Evolutionary conservation across 1,140 invertebrate genomes (phyloP).

Genomic region (Lepidurus arcticus): DNA sequence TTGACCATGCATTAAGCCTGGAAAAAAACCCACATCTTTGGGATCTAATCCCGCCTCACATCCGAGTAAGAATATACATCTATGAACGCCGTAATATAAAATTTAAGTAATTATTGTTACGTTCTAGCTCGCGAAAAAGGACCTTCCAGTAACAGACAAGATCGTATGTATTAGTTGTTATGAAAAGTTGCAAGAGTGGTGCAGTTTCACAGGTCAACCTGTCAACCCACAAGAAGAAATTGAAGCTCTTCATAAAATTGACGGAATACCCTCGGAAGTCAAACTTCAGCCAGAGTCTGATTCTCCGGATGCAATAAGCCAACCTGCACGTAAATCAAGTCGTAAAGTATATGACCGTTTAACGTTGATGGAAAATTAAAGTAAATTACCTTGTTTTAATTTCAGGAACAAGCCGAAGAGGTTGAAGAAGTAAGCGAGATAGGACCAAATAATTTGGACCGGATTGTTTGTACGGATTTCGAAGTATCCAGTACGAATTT

Average conservation of each 20-base stretch:
- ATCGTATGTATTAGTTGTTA: neutral
- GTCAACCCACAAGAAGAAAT: neutral
- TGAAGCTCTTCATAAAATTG: neutral
- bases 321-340: too few species aligned
- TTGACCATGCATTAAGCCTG: neutral
- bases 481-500: too few species aligned
- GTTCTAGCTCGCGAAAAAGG: neutral
- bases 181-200: neutral
- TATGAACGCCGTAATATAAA: neutral
- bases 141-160: neutral
- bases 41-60: neutral
- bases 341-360: too few species aligned
- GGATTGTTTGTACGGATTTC: too few species aligned
- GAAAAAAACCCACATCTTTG: neutral
- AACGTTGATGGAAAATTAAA: too few species aligned
- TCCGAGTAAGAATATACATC: neutral
- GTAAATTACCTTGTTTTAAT: too few species aligned
- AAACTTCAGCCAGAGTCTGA: too few species aligned
- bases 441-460: too few species aligned
- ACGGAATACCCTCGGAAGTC: too few species aligned
- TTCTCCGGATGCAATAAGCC: too few species aligned
- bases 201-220: neutral
- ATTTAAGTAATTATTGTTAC: neutral
- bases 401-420: too few species aligned
- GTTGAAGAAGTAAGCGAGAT: too few species aligned